phyloP scores from a whole-genome alignment of 2,888 invertebrate genomes.

The Plusia festucae region DNA sequence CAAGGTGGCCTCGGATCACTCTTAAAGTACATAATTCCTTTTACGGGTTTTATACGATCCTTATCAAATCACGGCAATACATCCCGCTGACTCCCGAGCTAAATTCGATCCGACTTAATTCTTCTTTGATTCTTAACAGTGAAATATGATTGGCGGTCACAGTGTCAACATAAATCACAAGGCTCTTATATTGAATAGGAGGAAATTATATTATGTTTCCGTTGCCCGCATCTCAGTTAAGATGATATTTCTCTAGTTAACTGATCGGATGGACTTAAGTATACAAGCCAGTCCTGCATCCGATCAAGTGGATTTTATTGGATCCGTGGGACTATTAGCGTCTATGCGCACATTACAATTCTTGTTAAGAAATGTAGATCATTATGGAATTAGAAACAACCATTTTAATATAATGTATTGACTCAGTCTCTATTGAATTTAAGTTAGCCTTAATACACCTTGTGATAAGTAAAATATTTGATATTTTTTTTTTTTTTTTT shows the following conservation, averaged over 20 bases:
- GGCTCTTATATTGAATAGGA: constrained; percentile 73
- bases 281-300: constrained; percentile 52
- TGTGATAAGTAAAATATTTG: too few species aligned
- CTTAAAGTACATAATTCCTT: constrained; percentile 56
- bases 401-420: too few species aligned
- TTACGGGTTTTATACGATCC: constrained; percentile 46
- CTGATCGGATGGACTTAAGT: constrained; percentile 60
- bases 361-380: neutral
- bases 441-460: too few species aligned
- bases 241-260: constrained; percentile 67
- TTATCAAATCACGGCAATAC: constrained; percentile 47
- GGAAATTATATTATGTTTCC: constrained; percentile 82
- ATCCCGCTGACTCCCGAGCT: constrained; percentile 9
- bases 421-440: too few species aligned
- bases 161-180: constrained; percentile 79
- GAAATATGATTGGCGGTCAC: constrained; percentile 69
- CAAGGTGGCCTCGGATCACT: constrained; percentile 58
- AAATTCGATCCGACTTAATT: constrained; percentile 46
- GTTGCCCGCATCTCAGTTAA: constrained; percentile 82
- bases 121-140: constrained; percentile 47
- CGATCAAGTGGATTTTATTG: constrained; percentile 56
- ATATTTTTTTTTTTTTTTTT: too few species aligned
- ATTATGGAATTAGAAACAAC: constrained; percentile 27
- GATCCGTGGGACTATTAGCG: constrained; percentile 50
- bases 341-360: constrained; percentile 25